Conservation (phyloP, 2,888 invertebrate species). For the Cosmorhoe ocellata region DNA sequence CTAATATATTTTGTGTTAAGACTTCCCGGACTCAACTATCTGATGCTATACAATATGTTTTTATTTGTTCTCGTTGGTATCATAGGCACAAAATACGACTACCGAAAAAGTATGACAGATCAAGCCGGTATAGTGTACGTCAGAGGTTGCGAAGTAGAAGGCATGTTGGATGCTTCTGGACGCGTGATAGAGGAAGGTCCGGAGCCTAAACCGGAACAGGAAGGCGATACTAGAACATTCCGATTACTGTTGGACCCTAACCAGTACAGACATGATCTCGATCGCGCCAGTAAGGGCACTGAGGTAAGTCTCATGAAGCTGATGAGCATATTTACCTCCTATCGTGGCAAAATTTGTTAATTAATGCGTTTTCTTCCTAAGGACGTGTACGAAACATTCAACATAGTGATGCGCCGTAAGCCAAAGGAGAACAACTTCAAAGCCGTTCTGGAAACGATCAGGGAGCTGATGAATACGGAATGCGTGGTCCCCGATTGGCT, state of each 20-base stretch:
- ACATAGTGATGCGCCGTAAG: slow-evolving; percentile 98
- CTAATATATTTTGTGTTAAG: too few species aligned
- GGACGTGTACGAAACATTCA: slow-evolving; percentile 96
- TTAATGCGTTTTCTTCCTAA: slow-evolving; percentile 31
- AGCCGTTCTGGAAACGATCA: slow-evolving; percentile 98
- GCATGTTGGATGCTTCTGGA: slow-evolving; percentile 97
- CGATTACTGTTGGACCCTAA: slow-evolving; percentile 98
- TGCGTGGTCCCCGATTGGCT: slow-evolving; percentile 98
- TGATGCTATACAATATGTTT: too few species aligned
- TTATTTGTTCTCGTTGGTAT: too few species aligned
- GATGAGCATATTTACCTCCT: too few species aligned
- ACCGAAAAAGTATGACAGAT: slow-evolving; percentile 92
- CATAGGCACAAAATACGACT: slow-evolving; percentile 89
- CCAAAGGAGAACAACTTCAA: slow-evolving; percentile 99
- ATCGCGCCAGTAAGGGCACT: slow-evolving; percentile 89
- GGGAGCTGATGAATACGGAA: slow-evolving; percentile 99
- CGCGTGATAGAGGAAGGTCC: slow-evolving; percentile 98
- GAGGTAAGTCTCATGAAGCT: slow-evolving; percentile 82
- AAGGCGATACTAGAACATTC: slow-evolving; percentile 95
- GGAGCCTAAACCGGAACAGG: slow-evolving; percentile 92
- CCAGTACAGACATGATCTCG: slow-evolving; percentile 97
- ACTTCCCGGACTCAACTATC: too few species aligned
- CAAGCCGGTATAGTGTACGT: slow-evolving; percentile 96
- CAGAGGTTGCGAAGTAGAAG: slow-evolving; percentile 98
- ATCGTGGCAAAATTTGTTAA: not conserved